These are phyloP conservation scores for Parnassius orleans DNA, from an alignment of 2,888 invertebrate species.

Conservation along the genomic window DNA sequence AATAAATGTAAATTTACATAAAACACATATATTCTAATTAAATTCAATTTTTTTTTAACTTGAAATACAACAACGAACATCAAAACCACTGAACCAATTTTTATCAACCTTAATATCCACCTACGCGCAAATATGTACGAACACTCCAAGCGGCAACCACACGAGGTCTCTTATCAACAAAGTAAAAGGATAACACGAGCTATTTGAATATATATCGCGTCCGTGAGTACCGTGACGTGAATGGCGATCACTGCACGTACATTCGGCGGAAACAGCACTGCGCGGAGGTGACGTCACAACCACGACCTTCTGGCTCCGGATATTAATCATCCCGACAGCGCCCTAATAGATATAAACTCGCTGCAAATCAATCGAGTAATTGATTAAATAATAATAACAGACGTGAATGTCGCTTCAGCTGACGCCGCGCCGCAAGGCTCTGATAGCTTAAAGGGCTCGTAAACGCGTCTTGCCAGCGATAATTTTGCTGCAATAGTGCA, in stretches of 20 bases:
- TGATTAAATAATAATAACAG: constrained; percentile 14
- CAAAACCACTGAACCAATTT: too few species aligned
- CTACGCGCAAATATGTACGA: neutral
- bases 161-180: neutral
- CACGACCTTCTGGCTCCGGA: constrained; percentile 73
- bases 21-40: neutral
- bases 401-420: neutral
- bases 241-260: constrained; percentile 34
- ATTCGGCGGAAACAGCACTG: constrained; percentile 62
- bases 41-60: neutral
- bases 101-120: too few species aligned
- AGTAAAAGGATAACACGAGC: constrained; percentile 27
- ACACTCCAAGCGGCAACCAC: neutral
- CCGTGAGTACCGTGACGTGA: constrained; percentile 15
- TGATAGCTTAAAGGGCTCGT: too few species aligned
- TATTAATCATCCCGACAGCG: constrained; percentile 69
- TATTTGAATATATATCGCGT: constrained; percentile 26
- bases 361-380: constrained; percentile 11
- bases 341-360: constrained; percentile 4
- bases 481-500: too few species aligned
- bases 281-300: constrained; percentile 73
- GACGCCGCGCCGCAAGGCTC: neutral
- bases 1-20: too few species aligned
- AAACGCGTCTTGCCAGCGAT: too few species aligned
- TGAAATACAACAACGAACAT: too few species aligned